These are phyloP conservation scores for Bubo blakistoni DNA, from an alignment of 2,113 vertebrate genomes.

Conservation along the genomic window DNA sequence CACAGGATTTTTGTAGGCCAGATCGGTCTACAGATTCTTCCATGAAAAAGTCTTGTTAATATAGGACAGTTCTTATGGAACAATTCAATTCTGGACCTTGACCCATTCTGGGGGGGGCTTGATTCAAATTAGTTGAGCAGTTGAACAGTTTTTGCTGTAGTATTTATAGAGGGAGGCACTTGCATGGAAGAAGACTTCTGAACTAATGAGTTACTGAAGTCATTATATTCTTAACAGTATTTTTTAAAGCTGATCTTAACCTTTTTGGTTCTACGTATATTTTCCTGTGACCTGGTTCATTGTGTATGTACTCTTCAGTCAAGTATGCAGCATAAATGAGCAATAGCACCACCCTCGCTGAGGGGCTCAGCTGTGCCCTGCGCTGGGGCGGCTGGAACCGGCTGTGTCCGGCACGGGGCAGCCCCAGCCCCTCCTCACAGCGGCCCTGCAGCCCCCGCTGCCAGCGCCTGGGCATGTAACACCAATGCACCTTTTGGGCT, in stretches of 20 bases:
- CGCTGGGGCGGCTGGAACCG: fast-evolving
- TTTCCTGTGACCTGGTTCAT: not conserved
- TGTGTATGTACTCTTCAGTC: fast-evolving
- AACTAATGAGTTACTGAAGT: fast-evolving
- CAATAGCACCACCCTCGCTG: not conserved
- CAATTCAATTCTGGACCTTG: not conserved
- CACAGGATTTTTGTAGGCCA: not conserved
- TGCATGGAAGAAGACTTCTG: not conserved
- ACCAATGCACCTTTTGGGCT: fast-evolving
- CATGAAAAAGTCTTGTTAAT: not conserved
- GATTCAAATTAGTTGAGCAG: fast-evolving
- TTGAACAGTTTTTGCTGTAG: not conserved
- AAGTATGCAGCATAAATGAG: fast-evolving
- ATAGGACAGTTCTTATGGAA: not conserved
- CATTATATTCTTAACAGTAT: fast-evolving
- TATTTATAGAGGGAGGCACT: not conserved
- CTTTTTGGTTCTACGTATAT: fast-evolving
- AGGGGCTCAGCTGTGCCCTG: not conserved
- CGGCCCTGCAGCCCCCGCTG: not conserved
- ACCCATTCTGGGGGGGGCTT: not conserved
- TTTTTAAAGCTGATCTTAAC: not conserved
- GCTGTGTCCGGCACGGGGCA: not conserved
- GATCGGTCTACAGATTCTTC: not conserved
- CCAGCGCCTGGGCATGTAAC: fast-evolving
- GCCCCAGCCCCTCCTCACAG: not conserved